Conservation (phyloP, 2,888 invertebrate species). For the Oligia strigilis region DNA sequence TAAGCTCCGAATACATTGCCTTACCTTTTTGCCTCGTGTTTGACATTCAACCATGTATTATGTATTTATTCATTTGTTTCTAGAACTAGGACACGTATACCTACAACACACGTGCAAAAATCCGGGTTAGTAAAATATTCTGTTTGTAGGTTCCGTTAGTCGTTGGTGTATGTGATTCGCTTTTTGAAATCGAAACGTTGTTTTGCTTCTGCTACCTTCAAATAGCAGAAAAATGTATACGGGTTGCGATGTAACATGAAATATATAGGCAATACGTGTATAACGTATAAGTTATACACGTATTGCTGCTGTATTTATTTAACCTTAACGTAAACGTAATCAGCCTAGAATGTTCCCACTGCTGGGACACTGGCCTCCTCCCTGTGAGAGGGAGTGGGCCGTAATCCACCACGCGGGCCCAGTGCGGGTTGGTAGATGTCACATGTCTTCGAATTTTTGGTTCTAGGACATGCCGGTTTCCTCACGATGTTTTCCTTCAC, state of each 20-base stretch:
- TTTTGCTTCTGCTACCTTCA: slow-evolving; percentile 16
- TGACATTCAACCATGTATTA: slow-evolving; percentile 2
- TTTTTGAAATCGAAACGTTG: slow-evolving; percentile 36
- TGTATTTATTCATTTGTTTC: slow-evolving; percentile 33
- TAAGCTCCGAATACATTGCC: neutral
- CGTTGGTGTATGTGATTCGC: slow-evolving; percentile 24
- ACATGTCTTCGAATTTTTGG: too few relatives aligned
- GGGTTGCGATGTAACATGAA: neutral
- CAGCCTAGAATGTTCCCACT: too few relatives aligned
- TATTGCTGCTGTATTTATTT: too few relatives aligned
- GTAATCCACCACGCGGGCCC: too few relatives aligned
- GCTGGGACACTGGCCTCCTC: too few relatives aligned
- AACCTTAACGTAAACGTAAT: too few relatives aligned
- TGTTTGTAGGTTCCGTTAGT: slow-evolving; percentile 40
- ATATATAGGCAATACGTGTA: neutral
- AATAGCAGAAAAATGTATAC: slow-evolving; percentile 4
- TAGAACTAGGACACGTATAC: slow-evolving; percentile 12
- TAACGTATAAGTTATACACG: neutral
- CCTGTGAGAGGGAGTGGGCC: too few relatives aligned
- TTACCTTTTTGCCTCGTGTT: neutral
- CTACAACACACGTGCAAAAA: slow-evolving; percentile 3
- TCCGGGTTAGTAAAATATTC: slow-evolving; percentile 42
- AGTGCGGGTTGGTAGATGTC: too few relatives aligned
- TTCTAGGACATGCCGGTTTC: too few relatives aligned
- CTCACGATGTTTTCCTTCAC: too few relatives aligned